phyloP scores from a whole-genome alignment of 1,140 invertebrate genomes.

The Lordiphosa mommai region DNA sequence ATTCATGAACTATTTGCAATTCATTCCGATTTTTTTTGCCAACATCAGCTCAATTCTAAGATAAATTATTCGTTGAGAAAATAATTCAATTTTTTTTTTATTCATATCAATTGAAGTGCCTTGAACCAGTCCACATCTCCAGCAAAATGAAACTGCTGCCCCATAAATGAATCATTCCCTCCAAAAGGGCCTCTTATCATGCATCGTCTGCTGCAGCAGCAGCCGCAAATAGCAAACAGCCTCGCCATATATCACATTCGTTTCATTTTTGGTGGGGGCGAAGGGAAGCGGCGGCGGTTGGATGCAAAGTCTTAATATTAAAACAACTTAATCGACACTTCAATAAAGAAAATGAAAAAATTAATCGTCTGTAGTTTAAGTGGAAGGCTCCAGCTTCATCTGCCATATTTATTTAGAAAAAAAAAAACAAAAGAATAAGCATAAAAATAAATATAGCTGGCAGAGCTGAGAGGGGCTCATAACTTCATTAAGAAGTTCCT shows the following conservation, averaged over 20 bases:
- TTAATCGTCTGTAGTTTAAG: conserved; percentile 61
- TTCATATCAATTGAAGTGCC: not conserved
- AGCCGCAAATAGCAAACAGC: conserved; percentile 27
- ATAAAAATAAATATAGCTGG: conserved; percentile 31
- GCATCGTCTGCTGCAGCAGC: not conserved
- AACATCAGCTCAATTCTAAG: not conserved
- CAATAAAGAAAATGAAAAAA: conserved; percentile 40
- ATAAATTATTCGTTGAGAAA: not conserved
- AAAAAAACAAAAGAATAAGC: conserved; percentile 14
- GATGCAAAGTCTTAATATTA: conserved; percentile 34
- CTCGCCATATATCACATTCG: conserved; percentile 16
- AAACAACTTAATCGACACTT: conserved; percentile 65
- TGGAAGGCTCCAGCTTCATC: conserved; percentile 22
- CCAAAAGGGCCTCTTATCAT: not conserved
- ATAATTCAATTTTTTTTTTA: no score
- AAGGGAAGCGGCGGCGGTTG: not conserved
- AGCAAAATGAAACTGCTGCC: not conserved
- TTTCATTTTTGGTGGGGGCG: not conserved
- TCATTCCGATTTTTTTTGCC: no score
- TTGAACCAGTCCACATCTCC: conserved; percentile 9
- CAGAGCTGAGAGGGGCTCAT: conserved; percentile 13
- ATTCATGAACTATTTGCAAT: no score
- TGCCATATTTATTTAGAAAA: conserved; percentile 42
- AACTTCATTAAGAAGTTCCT: conserved; percentile 53
- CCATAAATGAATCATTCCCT: conserved; percentile 18